Base-by-base conservation (phyloP, 1,140 invertebrate species). In the Aphaenogaster ashmeadi region DNA sequence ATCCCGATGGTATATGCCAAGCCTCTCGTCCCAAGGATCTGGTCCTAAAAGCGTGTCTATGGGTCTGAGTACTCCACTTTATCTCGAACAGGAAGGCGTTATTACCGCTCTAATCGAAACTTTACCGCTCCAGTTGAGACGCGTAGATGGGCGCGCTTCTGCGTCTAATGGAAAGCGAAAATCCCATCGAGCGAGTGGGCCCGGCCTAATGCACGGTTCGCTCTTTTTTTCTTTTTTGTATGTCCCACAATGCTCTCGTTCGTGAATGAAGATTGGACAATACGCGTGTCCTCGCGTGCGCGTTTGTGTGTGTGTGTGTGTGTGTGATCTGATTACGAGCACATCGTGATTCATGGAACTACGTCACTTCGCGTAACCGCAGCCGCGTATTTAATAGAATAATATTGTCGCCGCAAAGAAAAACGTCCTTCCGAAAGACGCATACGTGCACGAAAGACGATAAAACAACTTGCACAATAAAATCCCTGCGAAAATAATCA, bases 191-290 rank as follows among this genome's bases (percentile, higher is more conserved):
- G 7, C 56, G 33, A 54, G 11, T n/a, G 58, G 33, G 83, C 74
- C 47, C 72, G 47, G 27, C 44, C 81, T 47, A 27, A 13, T 15
- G 21, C 11, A 47, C 41, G 21, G 1, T 67, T 21, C 27, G 27
- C n/a, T 50, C 33, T 21, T 33, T 56, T 52, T 27, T 33, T 52
- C 11, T 56, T 60, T 74, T 84, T 84, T 62, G 54, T 62, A n/a
- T 7, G 21, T 54, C 58, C 38, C 47, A 79, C 83, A 79, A 86
- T 86, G 36, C 74, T 44, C 50, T 62, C 21, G 75, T 60, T 72
- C 47, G 54, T 86, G 74, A 86, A 86, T 79, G 62, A 86, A 86
- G 50, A 44, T 66, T 62, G 72, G 36, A 84, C 80, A 86, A 79
- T 78, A 11, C 36, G 58, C 18, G 58, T 50, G 38, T 60, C 72